A percentile compares a stretch with the other conserved stretches of the same genome.
Conservation (phyloP, 2,888 invertebrate genomes). For the Schrankia costaestrigalis region DNA sequence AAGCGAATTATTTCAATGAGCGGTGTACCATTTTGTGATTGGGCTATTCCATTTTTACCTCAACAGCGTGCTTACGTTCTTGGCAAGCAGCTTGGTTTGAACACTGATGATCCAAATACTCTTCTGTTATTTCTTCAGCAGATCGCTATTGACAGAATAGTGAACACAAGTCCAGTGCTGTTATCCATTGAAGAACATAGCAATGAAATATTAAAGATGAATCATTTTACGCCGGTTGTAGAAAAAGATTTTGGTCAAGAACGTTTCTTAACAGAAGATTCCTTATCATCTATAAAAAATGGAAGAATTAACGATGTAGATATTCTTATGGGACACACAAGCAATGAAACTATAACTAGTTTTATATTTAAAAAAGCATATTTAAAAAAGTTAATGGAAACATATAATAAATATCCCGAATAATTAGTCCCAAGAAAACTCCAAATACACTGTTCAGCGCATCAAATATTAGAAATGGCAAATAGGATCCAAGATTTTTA, state of each 20-base stretch:
- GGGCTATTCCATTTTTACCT: slow-evolving; percentile 39
- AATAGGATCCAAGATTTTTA: slow-evolving; percentile 6
- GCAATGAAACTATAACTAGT: too few species aligned
- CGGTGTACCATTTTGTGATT: slow-evolving; percentile 45
- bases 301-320: slow-evolving; percentile 7
- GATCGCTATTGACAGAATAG: slow-evolving; percentile 38
- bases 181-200: slow-evolving; percentile 37
- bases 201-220: slow-evolving; percentile 37
- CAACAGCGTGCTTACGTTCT: slow-evolving; percentile 43
- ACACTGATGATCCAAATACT: slow-evolving; percentile 40
- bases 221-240: slow-evolving; percentile 47
- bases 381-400: slow-evolving; percentile 1
- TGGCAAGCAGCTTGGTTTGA: slow-evolving; percentile 43
- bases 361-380: too few species aligned
- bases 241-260: slow-evolving; percentile 39
- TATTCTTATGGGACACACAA: slow-evolving; percentile 9
- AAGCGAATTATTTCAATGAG: slow-evolving; percentile 45
- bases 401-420: slow-evolving; percentile 11
- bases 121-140: slow-evolving; percentile 48
- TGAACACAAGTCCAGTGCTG: slow-evolving; percentile 33
- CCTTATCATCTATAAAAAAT: not conserved
- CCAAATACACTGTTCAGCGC: slow-evolving; percentile 2
- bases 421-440: slow-evolving; percentile 13
- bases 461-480: slow-evolving; percentile 4
- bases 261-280: slow-evolving; percentile 10